Conservation (phyloP, 2,113 vertebrate species). For the Pachycephala philippinensis region DNA sequence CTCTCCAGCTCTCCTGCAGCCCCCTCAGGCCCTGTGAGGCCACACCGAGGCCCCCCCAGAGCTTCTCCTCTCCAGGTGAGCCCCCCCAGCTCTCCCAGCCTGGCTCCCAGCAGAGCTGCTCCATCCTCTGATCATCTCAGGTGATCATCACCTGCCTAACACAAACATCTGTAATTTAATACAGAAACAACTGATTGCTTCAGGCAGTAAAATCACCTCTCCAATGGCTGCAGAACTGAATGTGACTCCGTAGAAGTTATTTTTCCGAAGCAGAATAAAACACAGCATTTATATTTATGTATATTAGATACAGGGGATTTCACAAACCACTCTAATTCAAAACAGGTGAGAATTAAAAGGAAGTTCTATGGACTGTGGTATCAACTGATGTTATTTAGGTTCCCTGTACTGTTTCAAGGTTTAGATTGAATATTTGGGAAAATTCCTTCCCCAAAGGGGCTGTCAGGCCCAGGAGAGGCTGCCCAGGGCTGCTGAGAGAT, state of each 20-base stretch:
- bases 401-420: neutral
- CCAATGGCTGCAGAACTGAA: neutral
- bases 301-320: neutral
- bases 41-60: neutral
- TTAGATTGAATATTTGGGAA: neutral
- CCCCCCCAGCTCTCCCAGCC: neutral
- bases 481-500: neutral
- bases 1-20: neutral
- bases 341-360: neutral
- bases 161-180: neutral
- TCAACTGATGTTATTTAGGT: no score
- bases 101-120: neutral
- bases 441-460: neutral
- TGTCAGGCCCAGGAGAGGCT: neutral
- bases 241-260: neutral
- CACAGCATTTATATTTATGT: neutral
- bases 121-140: neutral
- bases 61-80: neutral
- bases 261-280: neutral
- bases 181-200: neutral
- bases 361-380: neutral
- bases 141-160: neutral
- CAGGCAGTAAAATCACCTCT: neutral
- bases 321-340: neutral
- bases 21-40: accelerated